phyloP scores from a whole-genome alignment of 1,140 invertebrate genomes.

The Polypedilum vanderplanki region DNA sequence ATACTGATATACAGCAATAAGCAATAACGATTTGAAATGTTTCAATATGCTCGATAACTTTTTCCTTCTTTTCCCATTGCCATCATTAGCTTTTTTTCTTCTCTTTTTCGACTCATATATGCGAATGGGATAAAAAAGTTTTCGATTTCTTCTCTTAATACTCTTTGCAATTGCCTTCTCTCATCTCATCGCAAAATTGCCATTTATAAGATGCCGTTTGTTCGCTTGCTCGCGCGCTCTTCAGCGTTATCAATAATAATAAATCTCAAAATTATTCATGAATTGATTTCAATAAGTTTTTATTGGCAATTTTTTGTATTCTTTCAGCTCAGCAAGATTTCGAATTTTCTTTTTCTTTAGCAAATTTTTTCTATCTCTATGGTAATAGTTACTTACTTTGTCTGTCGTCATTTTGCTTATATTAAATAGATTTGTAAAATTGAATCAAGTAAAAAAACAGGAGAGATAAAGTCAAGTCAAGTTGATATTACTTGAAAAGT shows the following conservation, averaged over 20 bases:
- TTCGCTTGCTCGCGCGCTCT: too few relatives aligned
- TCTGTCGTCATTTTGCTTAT: too few relatives aligned
- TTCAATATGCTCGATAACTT: conserved; percentile 9
- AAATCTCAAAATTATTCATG: conserved; percentile 28
- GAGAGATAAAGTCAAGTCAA: too few relatives aligned
- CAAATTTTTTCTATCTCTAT: too few relatives aligned
- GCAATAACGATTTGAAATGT: conserved; percentile 14
- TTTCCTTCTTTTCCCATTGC: neutral
- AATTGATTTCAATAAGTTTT: conserved; percentile 26
- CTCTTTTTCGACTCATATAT: neutral
- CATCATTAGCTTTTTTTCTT: neutral
- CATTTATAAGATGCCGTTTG: neutral
- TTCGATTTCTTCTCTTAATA: too few relatives aligned
- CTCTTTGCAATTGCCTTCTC: too few relatives aligned
- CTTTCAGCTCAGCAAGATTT: neutral
- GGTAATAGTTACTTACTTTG: too few relatives aligned
- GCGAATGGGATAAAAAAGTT: too few relatives aligned
- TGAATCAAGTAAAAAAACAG: too few relatives aligned
- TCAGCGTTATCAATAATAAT: neutral
- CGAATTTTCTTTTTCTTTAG: neutral
- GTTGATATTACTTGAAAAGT: too few relatives aligned
- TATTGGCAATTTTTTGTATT: conserved; percentile 20
- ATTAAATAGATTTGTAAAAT: too few relatives aligned
- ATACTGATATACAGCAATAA: neutral
- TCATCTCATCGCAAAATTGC: neutral